A percentile compares a stretch with the other conserved stretches of the same genome.
phyloP scores from a whole-genome alignment of 2,113 vertebrate species.

The Oryzias javanicus region DNA sequence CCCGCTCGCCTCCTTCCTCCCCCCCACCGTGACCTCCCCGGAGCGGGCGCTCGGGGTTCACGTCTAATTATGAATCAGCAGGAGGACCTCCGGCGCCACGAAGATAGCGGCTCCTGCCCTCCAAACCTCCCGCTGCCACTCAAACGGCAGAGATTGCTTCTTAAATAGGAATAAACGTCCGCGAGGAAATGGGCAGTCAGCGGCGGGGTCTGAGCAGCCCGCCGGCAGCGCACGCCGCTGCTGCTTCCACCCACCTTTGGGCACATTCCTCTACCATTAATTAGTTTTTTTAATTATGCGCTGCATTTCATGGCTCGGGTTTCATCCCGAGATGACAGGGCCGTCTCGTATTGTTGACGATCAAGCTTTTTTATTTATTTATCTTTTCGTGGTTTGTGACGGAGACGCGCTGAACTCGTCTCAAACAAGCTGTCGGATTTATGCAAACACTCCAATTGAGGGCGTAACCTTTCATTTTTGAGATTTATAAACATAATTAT shows the following conservation, averaged over 20 bases:
- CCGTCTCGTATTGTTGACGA: neutral
- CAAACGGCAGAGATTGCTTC: conserved; percentile 91
- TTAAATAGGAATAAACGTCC: conserved; percentile 94
- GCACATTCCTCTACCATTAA: neutral
- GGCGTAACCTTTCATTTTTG: neutral
- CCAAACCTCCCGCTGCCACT: conserved; percentile 95
- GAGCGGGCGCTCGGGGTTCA: conserved; percentile 95
- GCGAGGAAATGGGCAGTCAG: conserved; percentile 70
- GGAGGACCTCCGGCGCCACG: conserved; percentile 78
- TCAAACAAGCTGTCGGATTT: conserved; percentile 5
- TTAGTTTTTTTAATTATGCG: neutral
- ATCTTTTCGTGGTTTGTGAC: neutral
- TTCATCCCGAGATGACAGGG: neutral
- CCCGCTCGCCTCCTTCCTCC: conserved; percentile 85
- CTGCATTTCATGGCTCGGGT: neutral
- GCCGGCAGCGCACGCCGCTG: neutral
- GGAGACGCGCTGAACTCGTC: neutral
- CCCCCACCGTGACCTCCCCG: conserved; percentile 92
- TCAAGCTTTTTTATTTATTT: neutral
- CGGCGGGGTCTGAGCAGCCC: neutral
- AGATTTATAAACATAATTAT: conserved; percentile 2
- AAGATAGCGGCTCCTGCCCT: conserved; percentile 89
- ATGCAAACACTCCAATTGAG: neutral
- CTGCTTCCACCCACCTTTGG: neutral
- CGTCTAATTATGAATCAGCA: conserved; percentile 99